A percentile compares a stretch with the other conserved stretches of the same genome.
Conservation (phyloP, 37 sponge, comb jelly and placozoan genomes). For the Cladorhizidae sp. region DNA sequence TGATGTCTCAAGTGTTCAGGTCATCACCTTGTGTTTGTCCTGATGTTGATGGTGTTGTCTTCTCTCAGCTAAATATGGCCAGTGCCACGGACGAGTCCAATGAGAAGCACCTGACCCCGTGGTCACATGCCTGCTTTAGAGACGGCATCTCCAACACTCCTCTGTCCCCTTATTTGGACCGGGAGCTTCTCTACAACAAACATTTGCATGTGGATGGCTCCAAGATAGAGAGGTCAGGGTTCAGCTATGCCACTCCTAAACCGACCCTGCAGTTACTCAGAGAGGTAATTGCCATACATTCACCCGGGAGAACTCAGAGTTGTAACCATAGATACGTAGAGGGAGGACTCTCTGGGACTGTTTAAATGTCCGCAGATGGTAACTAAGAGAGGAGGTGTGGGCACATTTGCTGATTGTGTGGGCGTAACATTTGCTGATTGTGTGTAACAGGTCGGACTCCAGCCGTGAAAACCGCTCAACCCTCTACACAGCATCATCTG, state of each 20-base stretch:
- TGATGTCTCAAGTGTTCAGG: too few relatives aligned
- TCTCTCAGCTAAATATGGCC: slow-evolving; percentile 64
- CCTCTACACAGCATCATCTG: not conserved
- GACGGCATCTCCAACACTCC: slow-evolving; percentile 85
- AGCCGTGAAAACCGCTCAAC: not conserved
- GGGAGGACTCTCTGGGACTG: too few relatives aligned
- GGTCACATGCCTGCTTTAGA: slow-evolving; percentile 85
- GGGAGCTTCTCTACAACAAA: slow-evolving; percentile 89
- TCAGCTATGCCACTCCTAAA: slow-evolving; percentile 69
- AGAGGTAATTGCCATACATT: slow-evolving; percentile 73
- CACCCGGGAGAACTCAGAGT: too few relatives aligned
- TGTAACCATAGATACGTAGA: too few relatives aligned
- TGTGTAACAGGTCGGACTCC: too few relatives aligned
- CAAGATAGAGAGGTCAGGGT: slow-evolving; percentile 82
- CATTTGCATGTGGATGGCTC: slow-evolving; percentile 74
- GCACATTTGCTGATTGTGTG: too few relatives aligned
- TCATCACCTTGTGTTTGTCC: too few relatives aligned
- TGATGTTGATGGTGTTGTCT: too few relatives aligned
- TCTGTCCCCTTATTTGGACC: slow-evolving; percentile 89
- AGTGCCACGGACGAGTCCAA: slow-evolving; percentile 84
- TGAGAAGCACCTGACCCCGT: slow-evolving; percentile 97
- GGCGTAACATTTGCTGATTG: too few relatives aligned
- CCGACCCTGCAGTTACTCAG: slow-evolving; percentile 60
- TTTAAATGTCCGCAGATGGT: too few relatives aligned
- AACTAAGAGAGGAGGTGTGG: too few relatives aligned